A percentile compares a stretch with the other conserved stretches of the same genome.
Conservation (phyloP, 2,113 vertebrate genomes). For the Dasypus novemcinctus region DNA sequence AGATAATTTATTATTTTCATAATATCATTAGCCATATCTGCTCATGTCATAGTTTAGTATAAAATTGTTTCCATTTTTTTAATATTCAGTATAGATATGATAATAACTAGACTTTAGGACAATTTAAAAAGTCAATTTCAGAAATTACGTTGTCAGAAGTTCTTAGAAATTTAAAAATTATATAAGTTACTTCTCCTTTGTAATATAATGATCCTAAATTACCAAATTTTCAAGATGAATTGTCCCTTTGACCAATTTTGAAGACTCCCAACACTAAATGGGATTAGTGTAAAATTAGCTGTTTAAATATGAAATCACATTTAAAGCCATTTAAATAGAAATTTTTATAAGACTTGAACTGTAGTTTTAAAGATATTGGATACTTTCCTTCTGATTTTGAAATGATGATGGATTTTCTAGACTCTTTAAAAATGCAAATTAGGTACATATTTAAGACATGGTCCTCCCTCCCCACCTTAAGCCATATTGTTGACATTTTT, state of each 20-base stretch:
- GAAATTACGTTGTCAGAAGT: background rate
- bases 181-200: background rate
- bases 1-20: no score
- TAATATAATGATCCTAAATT: conserved; percentile 26
- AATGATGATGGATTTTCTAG: conserved; percentile 1
- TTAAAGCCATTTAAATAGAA: conserved; percentile 14
- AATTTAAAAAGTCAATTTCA: conserved; percentile 14
- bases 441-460: background rate
- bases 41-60: conserved; percentile 29
- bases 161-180: conserved; percentile 5
- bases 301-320: background rate
- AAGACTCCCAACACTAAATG: conserved; percentile 13
- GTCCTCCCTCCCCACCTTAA: background rate
- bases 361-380: background rate
- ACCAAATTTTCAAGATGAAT: conserved; percentile 19
- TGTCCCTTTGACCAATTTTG: background rate
- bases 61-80: conserved; percentile 34
- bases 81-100: background rate
- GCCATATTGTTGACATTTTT: background rate
- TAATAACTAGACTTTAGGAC: conserved; percentile 11
- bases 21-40: background rate
- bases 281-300: no score
- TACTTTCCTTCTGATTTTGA: conserved; percentile 30
- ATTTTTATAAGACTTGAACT: background rate
- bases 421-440: conserved; percentile 20